These are phyloP conservation scores for Neodiprion virginianus DNA, from an alignment of 1,140 invertebrate genomes.

Conservation along the genomic window DNA sequence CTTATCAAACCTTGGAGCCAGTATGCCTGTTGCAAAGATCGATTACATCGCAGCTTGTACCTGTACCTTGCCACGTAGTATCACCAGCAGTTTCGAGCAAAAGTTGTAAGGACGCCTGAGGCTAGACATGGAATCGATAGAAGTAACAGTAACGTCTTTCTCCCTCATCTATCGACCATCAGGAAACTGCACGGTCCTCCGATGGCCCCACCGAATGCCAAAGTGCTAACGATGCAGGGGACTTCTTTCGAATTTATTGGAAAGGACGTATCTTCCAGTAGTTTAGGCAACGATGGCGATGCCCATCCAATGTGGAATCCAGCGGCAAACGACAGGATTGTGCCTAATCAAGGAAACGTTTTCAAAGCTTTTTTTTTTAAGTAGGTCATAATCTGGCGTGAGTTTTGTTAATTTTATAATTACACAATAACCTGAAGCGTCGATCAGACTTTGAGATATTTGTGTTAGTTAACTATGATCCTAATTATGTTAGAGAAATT, in stretches of 20 bases:
- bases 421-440: too few species aligned
- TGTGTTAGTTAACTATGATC: too few species aligned
- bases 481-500: too few species aligned
- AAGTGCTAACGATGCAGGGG: background rate
- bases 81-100: constrained; percentile 39
- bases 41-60: too few species aligned
- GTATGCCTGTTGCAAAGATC: too few species aligned
- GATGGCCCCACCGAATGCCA: constrained; percentile 38
- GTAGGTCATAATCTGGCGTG: too few species aligned
- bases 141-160: constrained; percentile 68
- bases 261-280: background rate
- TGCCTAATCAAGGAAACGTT: background rate
- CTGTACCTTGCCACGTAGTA: background rate
- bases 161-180: constrained; percentile 63
- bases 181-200: constrained; percentile 40
- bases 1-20: too few species aligned
- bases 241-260: background rate
- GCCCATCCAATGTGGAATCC: background rate
- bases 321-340: background rate
- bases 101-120: constrained; percentile 67
- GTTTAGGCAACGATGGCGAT: background rate
- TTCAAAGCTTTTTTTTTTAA: too few species aligned
- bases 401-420: too few species aligned
- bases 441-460: too few species aligned
- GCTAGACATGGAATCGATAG: constrained; percentile 61